Evolutionary conservation across 2,888 invertebrate species (phyloP).

Genomic region (Oscheius myriophilus): DNA sequence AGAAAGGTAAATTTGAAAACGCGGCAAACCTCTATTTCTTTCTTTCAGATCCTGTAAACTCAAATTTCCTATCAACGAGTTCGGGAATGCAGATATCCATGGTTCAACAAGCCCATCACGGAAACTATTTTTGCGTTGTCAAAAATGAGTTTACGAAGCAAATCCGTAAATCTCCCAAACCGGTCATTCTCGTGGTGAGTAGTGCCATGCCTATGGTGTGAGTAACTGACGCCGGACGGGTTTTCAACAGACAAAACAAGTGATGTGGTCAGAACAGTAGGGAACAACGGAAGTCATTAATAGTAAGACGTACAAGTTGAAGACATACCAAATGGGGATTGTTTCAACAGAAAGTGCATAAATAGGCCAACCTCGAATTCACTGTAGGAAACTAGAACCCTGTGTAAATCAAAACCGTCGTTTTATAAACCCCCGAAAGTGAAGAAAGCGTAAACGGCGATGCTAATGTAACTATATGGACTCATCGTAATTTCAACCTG

Average conservation of each 20-base stretch:
- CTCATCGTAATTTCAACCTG: no score
- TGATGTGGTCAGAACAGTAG: background rate
- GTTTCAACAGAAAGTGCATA: no score
- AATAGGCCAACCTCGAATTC: no score
- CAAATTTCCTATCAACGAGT: slow-evolving; percentile 57
- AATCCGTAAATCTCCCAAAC: slow-evolving; percentile 53
- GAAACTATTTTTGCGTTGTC: slow-evolving; percentile 66
- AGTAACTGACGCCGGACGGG: slow-evolving; percentile 6
- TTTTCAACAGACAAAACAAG: background rate
- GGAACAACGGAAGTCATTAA: background rate
- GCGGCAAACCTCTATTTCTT: background rate
- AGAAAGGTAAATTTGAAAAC: slow-evolving; percentile 8
- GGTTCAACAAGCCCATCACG: slow-evolving; percentile 60
- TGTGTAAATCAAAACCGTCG: no score
- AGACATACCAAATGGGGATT: background rate
- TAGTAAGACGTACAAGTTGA: background rate
- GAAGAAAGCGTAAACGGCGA: no score
- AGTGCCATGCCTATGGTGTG: background rate
- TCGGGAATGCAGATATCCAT: slow-evolving; percentile 66
- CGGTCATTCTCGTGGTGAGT: slow-evolving; percentile 59
- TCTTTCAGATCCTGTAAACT: slow-evolving; percentile 38
- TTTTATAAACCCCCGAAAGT: no score
- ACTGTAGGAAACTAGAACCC: no score
- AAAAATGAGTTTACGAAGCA: slow-evolving; percentile 60
- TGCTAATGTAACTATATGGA: no score